A percentile compares a stretch with the other conserved stretches of the same genome.
phyloP scores from a whole-genome alignment of 2,797 vertebrate genomes.

The Myotis planiceps region DNA sequence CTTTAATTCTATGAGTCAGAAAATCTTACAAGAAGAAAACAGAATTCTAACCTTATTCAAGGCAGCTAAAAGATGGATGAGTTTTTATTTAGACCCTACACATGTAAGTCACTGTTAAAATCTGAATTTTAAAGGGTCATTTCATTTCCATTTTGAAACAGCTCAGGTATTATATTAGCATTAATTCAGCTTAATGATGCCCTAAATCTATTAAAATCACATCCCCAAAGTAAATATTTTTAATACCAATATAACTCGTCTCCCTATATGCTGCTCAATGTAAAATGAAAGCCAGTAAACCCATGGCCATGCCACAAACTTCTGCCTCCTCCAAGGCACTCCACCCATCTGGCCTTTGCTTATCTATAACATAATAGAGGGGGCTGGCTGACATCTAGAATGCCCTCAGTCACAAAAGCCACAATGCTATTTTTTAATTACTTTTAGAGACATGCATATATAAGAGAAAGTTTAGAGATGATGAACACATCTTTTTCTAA shows the following conservation, averaged over 20 bases:
- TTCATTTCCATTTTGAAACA: conserved; percentile 12
- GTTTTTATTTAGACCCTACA: conserved; percentile 32
- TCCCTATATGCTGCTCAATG: not conserved
- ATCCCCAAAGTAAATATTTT: conserved; percentile 20
- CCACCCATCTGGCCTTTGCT: not conserved
- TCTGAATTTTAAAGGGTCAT: conserved; percentile 16
- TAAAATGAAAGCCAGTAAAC: not conserved
- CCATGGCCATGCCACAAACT: not conserved
- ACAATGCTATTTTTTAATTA: conserved; percentile 2
- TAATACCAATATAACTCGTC: not conserved
- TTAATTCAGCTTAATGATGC: conserved; percentile 4
- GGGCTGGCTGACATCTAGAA: not conserved
- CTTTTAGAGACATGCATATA: not conserved
- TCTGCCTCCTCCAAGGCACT: not conserved
- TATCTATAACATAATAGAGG: not conserved
- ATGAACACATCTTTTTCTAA: not conserved
- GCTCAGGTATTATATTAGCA: not conserved
- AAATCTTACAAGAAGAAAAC: conserved; percentile 40
- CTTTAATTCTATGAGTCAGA: conserved; percentile 60
- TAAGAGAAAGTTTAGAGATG: not conserved
- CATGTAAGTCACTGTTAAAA: conserved; percentile 13
- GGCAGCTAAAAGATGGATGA: conserved; percentile 1
- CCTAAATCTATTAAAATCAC: conserved; percentile 13
- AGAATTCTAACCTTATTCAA: conserved; percentile 40
- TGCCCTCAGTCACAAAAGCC: not conserved